Conservation (phyloP, 1,140 invertebrate species). For the Ceratosolen solmsi region DNA sequence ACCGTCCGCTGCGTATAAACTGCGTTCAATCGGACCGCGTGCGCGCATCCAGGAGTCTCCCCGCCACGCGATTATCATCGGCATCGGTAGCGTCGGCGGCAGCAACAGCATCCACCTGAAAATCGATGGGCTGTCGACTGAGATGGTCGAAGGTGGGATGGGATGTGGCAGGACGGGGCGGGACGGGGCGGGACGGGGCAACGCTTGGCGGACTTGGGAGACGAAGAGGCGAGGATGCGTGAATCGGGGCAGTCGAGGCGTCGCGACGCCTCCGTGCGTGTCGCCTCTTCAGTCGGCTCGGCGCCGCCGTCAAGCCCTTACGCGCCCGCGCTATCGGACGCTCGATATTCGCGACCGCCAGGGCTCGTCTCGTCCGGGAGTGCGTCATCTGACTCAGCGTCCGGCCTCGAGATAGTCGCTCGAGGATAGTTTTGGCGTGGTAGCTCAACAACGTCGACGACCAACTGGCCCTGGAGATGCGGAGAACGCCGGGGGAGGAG, state of each 20-base stretch:
- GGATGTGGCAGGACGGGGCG: neutral
- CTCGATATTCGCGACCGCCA: neutral
- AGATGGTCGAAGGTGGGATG: no score
- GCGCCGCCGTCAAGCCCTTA: neutral
- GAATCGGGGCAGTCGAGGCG: neutral
- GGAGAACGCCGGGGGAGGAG: neutral
- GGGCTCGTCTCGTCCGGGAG: neutral
- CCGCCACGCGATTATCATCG: no score
- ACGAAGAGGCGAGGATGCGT: neutral
- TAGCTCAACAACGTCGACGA: neutral
- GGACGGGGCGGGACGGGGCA: neutral
- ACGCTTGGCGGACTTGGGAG: no score
- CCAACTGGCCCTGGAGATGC: neutral
- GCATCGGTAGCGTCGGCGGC: neutral
- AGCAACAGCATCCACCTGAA: no score
- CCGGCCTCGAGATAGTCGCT: no score
- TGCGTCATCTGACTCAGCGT: no score
- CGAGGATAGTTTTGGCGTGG: no score
- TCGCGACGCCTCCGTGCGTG: conserved; percentile 8
- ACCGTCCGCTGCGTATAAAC: no score
- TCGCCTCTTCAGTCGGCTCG: conserved; percentile 4
- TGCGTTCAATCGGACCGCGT: no score
- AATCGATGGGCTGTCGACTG: neutral
- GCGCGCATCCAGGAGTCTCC: neutral
- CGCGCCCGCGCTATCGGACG: neutral